phyloP scores from a whole-genome alignment of 2,113 vertebrate species.

The Perognathus longimembris region DNA sequence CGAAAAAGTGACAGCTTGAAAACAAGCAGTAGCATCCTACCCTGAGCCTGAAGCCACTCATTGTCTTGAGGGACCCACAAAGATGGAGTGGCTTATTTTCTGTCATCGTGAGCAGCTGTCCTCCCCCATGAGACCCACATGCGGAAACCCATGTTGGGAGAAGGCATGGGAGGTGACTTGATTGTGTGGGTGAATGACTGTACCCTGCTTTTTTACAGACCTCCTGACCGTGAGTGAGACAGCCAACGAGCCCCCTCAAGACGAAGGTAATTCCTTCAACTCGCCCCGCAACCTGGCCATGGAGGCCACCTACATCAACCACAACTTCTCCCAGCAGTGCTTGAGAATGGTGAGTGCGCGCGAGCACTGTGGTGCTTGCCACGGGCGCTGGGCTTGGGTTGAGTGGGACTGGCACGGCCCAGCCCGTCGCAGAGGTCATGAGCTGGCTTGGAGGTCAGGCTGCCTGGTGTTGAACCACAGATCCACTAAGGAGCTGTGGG shows the following conservation, averaged over 20 bases:
- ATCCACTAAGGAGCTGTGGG: too few species aligned
- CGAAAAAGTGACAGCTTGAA: not conserved
- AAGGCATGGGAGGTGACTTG: too few species aligned
- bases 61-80: not conserved
- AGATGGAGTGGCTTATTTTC: not conserved
- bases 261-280: conserved; percentile 98
- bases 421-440: too few species aligned
- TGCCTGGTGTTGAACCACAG: not conserved
- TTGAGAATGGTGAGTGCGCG: conserved; percentile 90
- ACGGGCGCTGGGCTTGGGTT: not conserved
- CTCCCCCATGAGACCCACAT: rapidly evolving
- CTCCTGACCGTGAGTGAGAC: conserved; percentile 98
- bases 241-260: conserved; percentile 97
- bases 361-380: rapidly evolving
- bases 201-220: conserved; percentile 84
- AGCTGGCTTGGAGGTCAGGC: not conserved
- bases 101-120: rapidly evolving
- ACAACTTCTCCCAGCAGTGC: conserved; percentile 99
- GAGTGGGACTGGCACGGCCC: rapidly evolving
- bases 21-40: rapidly evolving
- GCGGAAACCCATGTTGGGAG: not conserved
- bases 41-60: not conserved
- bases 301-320: conserved; percentile 99
- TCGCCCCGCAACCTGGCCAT: conserved; percentile 98
- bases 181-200: not conserved